These are phyloP conservation scores for Drosophila pachea DNA, from an alignment of 1,140 invertebrate species.

Conservation along the genomic window DNA sequence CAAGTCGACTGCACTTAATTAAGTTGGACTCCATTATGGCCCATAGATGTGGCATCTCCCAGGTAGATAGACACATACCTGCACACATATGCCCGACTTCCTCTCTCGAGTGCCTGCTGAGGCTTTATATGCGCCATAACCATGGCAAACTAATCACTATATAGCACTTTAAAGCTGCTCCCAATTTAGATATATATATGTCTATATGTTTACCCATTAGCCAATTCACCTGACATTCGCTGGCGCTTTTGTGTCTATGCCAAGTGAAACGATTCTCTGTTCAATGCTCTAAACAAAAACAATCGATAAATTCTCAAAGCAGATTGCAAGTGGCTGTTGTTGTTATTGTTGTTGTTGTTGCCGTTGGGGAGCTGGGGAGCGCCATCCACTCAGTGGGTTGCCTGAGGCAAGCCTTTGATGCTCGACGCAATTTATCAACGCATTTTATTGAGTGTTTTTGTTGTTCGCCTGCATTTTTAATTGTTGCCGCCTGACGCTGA, in stretches of 20 bases:
- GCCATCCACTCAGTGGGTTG: slow-evolving; percentile 70
- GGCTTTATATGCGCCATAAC: too few species aligned
- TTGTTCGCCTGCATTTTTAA: slow-evolving; percentile 67
- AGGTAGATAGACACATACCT: not conserved
- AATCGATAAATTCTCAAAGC: slow-evolving; percentile 73
- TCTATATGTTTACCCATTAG: slow-evolving; percentile 9
- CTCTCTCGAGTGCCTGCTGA: too few species aligned
- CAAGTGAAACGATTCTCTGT: slow-evolving; percentile 37
- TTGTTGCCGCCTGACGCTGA: slow-evolving; percentile 70
- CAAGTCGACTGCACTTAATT: slow-evolving; percentile 14
- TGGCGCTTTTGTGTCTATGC: slow-evolving; percentile 75
- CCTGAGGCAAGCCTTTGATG: slow-evolving; percentile 69
- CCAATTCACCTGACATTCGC: slow-evolving; percentile 27
- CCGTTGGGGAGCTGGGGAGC: slow-evolving; percentile 30
- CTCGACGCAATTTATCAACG: slow-evolving; percentile 73
- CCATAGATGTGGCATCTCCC: not conserved
- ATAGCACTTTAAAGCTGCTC: not conserved
- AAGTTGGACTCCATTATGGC: slow-evolving; percentile 4
- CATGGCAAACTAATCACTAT: too few species aligned
- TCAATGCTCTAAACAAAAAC: slow-evolving; percentile 69
- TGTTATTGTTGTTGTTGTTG: slow-evolving; percentile 13
- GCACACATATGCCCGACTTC: too few species aligned
- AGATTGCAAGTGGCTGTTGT: slow-evolving; percentile 71
- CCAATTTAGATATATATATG: not conserved
- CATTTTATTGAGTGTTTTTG: slow-evolving; percentile 75